Evolutionary conservation across 2,797 vertebrate species (phyloP).

Genomic region (Sebastes steindachneri): DNA sequence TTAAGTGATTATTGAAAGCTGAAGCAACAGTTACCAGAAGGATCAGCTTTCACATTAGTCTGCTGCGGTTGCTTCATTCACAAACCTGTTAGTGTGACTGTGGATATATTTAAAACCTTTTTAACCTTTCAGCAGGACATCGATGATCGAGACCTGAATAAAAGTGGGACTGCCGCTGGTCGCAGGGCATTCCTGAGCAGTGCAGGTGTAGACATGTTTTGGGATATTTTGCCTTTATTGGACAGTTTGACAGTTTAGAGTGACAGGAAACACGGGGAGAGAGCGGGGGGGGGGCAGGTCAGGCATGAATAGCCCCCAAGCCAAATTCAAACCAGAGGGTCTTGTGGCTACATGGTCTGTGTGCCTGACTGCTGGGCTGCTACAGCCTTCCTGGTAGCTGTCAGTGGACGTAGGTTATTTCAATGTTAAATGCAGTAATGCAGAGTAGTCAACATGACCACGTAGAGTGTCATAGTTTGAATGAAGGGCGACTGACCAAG

Average conservation of each 20-base stretch:
- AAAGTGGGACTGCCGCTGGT: background rate
- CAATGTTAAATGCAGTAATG: background rate
- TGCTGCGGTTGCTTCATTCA: background rate
- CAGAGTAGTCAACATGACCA: background rate
- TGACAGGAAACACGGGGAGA: conserved; percentile 38
- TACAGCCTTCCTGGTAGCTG: background rate
- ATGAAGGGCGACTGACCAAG: background rate
- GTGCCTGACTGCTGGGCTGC: background rate
- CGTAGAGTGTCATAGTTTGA: too few relatives aligned
- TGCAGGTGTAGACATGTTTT: conserved; percentile 4
- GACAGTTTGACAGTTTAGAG: conserved; percentile 46
- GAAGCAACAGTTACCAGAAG: background rate
- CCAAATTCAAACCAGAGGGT: conserved; percentile 16
- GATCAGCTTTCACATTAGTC: background rate
- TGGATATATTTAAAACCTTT: background rate
- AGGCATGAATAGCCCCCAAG: conserved; percentile 13
- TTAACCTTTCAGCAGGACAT: background rate
- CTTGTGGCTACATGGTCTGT: conserved; percentile 4
- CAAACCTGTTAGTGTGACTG: background rate
- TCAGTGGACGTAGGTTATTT: background rate
- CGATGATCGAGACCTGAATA: background rate
- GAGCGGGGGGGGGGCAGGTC: background rate
- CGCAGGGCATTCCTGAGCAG: background rate
- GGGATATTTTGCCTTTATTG: conserved; percentile 28
- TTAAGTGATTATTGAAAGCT: background rate